These are phyloP conservation scores for Pseudopleuronectes americanus DNA, from an alignment of 2,797 vertebrate species.

Conservation along the genomic window DNA sequence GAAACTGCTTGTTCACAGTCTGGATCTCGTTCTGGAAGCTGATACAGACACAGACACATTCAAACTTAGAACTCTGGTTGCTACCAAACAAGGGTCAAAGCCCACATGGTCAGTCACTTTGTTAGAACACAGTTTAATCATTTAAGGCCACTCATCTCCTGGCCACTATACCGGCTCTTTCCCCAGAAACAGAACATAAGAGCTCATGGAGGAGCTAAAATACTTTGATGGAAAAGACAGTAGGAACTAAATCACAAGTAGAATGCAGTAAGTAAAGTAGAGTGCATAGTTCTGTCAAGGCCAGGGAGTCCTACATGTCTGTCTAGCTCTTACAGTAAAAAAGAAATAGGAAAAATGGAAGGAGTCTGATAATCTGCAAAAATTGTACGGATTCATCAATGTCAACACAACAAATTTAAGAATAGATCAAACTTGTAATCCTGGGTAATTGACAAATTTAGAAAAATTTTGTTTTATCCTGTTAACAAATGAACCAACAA, in stretches of 20 bases:
- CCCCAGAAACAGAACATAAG: background rate
- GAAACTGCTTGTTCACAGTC: constrained; percentile 93
- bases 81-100: background rate
- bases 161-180: background rate
- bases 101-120: background rate
- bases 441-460: too few relatives aligned
- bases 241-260: background rate
- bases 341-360: background rate
- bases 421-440: too few relatives aligned
- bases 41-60: background rate
- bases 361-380: background rate
- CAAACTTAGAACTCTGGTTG: background rate
- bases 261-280: too few relatives aligned
- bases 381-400: background rate
- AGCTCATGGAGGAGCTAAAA: background rate
- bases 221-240: background rate
- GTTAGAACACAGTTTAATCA: background rate
- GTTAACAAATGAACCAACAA: too few relatives aligned
- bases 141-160: background rate
- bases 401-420: background rate
- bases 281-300: background rate
- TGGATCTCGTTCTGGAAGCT: constrained; percentile 98
- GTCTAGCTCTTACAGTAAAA: background rate
- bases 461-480: too few relatives aligned
- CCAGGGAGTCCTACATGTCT: background rate